These are phyloP conservation scores for Drosophila paranaensis DNA, from an alignment of 2,888 invertebrate species.

Conservation along the genomic window DNA sequence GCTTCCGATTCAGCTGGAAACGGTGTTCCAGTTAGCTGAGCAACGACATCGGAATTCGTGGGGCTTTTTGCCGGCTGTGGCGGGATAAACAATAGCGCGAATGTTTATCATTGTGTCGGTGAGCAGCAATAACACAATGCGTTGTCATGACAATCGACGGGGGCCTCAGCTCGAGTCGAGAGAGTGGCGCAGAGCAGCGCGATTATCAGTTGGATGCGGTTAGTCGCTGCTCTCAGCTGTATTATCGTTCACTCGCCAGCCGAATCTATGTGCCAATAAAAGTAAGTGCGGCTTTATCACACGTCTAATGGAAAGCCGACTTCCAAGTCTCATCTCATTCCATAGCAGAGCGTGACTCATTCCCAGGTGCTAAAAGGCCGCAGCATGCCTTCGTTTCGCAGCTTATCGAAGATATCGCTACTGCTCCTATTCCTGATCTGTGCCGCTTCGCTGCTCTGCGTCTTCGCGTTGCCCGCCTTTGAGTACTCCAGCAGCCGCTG, in stretches of 20 bases:
- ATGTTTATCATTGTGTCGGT: slow-evolving; percentile 57
- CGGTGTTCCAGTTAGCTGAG: slow-evolving; percentile 74
- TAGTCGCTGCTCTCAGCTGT: slow-evolving; percentile 18
- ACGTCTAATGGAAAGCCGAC: not conserved
- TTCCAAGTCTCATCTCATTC: not conserved
- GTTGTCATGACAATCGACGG: slow-evolving; percentile 66
- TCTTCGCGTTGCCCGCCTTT: slow-evolving; percentile 56
- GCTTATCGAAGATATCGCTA: slow-evolving; percentile 36
- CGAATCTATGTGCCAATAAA: slow-evolving; percentile 1
- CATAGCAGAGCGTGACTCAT: not conserved
- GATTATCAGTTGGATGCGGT: slow-evolving; percentile 58
- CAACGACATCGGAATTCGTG: slow-evolving; percentile 62
- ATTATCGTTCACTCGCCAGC: not conserved
- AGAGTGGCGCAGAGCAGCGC: slow-evolving; percentile 32
- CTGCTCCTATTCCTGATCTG: slow-evolving; percentile 48
- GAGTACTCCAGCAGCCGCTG: slow-evolving; percentile 41
- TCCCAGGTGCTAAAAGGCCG: slow-evolving; percentile 2
- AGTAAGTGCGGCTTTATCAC: slow-evolving; percentile 19
- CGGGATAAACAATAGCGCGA: slow-evolving; percentile 57
- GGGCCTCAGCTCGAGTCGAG: slow-evolving; percentile 10
- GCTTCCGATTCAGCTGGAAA: slow-evolving; percentile 52
- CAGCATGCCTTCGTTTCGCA: slow-evolving; percentile 30
- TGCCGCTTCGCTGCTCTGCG: slow-evolving; percentile 41
- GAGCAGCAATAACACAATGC: slow-evolving; percentile 35
- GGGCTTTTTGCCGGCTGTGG: slow-evolving; percentile 16